A percentile compares a stretch with the other conserved stretches of the same genome.
phyloP scores from a whole-genome alignment of 2,888 invertebrate species.

The Himalopsyche kuldschensis region DNA sequence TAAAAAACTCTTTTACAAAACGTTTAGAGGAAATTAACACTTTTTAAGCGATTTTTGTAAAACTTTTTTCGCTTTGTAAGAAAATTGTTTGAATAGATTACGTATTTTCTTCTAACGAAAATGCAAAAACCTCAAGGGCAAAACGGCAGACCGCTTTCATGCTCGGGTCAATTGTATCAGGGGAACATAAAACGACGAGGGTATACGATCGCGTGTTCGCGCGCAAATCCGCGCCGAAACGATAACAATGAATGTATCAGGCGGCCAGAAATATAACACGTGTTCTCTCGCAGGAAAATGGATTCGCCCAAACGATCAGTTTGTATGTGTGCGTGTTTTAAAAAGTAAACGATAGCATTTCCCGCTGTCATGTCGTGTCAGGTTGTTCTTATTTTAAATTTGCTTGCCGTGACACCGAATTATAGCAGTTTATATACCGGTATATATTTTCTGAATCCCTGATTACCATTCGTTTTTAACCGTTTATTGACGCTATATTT shows the following conservation, averaged over 20 bases:
- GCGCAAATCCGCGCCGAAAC: neutral
- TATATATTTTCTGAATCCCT: neutral
- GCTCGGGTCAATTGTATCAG: slow-evolving; percentile 20
- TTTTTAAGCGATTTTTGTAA: too few species aligned
- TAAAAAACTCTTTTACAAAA: too few species aligned
- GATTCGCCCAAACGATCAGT: neutral
- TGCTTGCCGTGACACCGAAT: neutral
- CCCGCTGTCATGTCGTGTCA: neutral
- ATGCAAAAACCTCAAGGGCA: neutral
- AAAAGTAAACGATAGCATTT: neutral
- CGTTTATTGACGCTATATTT: too few species aligned
- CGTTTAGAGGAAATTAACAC: too few species aligned
- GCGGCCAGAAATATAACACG: slow-evolving; percentile 2
- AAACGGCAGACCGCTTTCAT: neutral
- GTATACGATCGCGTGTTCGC: slow-evolving; percentile 13
- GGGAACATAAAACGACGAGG: slow-evolving; percentile 4
- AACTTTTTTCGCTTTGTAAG: too few species aligned
- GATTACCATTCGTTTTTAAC: neutral
- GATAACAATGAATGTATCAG: slow-evolving; percentile 4
- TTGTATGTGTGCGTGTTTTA: neutral
- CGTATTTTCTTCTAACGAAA: neutral
- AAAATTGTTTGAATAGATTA: too few species aligned
- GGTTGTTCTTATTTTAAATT: neutral
- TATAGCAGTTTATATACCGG: neutral
- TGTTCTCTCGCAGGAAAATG: neutral